Evolutionary conservation across 2,888 invertebrate genomes (phyloP), one percentile per base, ranked within the genome.

Genomic region (Arrhopalites spinosus): DNA sequence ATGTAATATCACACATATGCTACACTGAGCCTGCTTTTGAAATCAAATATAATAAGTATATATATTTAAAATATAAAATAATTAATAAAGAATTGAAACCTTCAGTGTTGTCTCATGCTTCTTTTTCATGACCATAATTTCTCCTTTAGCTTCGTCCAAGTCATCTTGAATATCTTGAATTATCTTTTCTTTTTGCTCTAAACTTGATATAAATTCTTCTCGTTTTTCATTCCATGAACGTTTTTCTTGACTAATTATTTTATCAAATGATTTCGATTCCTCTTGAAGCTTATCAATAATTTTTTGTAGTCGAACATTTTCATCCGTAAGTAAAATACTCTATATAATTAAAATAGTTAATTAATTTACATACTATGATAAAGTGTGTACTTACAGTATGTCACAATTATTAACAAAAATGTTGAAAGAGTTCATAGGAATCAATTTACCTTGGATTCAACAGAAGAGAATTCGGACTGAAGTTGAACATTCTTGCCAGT

Each of bases 401-500:
- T 20, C 73, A 66, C 50, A 36, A 67, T 20, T 66, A 13, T 66
- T 15, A 15, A 30, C 20, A 50, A 50, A 50, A 50, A n/a, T 50
- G 20, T 11, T 11, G 45, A 45, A 45, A n/a, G n/a, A n/a, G n/a
- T n/a, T n/a, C n/a, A n/a, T n/a, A n/a, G n/a, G n/a, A n/a, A 45
- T 27, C 67, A 25, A 66, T 13, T 76, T 83, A 88, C 87, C 85
- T 86, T 86, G 53, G 89, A 88, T 85, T 90, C 90, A 63, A 91
- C 86, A 7, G 88, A 86, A 17, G 91, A 90, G 82, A 92, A 91
- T 83, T 93, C 91, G 36, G 92, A 91, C 83, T 92, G 92, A 45
- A 93, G 85, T 15, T 88, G 86, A 2, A 92, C 92, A 84, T 92
- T 92, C 83, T 91, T 90, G 81, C 91, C 91, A 0, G 92, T 92